These are phyloP conservation scores for Tanaodytes sp. DNA, from an alignment of 2,888 invertebrate genomes.

Conservation along the genomic window DNA sequence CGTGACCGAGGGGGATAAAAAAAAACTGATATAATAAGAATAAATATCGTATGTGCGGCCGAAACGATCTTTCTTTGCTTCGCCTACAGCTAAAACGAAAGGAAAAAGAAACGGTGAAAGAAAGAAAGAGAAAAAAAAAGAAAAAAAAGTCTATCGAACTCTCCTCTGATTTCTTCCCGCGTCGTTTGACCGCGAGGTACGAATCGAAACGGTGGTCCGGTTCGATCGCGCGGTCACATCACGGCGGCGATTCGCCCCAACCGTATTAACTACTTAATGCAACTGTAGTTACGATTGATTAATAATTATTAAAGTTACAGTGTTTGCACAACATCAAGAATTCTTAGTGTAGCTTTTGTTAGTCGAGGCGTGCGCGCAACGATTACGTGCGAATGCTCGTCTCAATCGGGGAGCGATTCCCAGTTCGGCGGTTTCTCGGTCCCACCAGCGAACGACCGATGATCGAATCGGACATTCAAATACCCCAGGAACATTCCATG, in stretches of 20 bases:
- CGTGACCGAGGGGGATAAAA: too few species aligned
- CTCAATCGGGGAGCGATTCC: conserved; percentile 30
- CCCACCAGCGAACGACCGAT: conserved; percentile 19
- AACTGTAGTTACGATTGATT: conserved; percentile 67
- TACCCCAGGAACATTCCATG: too few species aligned
- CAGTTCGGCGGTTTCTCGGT: conserved; percentile 9
- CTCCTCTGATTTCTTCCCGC: conserved; percentile 33
- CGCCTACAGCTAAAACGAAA: too few species aligned
- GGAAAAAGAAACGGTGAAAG: too few species aligned
- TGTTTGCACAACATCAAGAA: conserved; percentile 72
- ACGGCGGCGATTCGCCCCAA: conserved; percentile 19
- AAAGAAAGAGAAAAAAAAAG: neutral
- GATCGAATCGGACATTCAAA: too few species aligned
- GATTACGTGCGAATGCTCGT: conserved; percentile 47
- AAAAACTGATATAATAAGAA: too few species aligned
- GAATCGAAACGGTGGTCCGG: too few species aligned
- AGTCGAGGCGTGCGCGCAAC: conserved; percentile 52
- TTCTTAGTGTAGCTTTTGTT: conserved; percentile 59
- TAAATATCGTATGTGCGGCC: too few species aligned
- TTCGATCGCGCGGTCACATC: conserved; percentile 8
- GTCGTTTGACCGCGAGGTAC: conserved; percentile 19
- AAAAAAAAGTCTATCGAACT: conserved; percentile 50
- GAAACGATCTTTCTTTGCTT: too few species aligned
- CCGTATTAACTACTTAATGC: conserved; percentile 64
- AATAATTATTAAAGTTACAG: conserved; percentile 69